Evolutionary conservation across 2,113 vertebrate species (phyloP), one percentile per base, ranked within the genome.

Genomic region (Seriola quinqueradiata): DNA sequence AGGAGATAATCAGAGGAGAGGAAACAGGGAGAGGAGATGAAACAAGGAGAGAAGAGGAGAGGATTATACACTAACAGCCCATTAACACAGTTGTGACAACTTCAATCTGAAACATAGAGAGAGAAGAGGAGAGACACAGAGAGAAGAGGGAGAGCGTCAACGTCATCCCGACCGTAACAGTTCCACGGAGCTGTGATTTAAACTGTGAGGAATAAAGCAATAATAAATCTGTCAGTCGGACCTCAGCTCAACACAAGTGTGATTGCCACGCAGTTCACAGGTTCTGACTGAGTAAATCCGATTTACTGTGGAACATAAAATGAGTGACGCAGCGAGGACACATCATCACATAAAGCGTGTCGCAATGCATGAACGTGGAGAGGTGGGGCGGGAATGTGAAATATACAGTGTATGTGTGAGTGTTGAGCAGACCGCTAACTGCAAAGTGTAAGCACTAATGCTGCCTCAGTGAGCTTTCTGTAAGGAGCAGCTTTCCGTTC

Each of bases 191-290:
- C 77, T 90, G 85, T 84, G 84, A 91, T 65, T 89, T 77, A 86
- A 92, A 87, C 87, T 91, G 89, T 79, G 82, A 91, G 67, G 67
- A 85, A 83, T 60, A 73, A 68, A 83, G 84, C 78, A 83, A 89
- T 77, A 89, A 90, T 85, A 86, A 87, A 90, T 91, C 84, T 89
- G 92, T 89, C 88, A 81, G 50, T 81, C 46, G 3, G 52, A 70
- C 63, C 52, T 66, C 60, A 34, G 63, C 61, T 66, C 52, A 32
- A 76, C 70, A 58, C 38, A 4, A 72, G 72, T 34, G 70, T 5
- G 25, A 88, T 8, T 46, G 17, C 44, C 28, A 25, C 52, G 10
- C 34, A 67, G 13, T 54, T 66, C 46, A 55, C 46, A 70, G 23
- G 57, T 59, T 66, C 63, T 28, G 25, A 69, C 52, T n/a, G 67